These are phyloP conservation scores for Acomys russatus DNA, from an alignment of 2,797 vertebrate species.

Conservation along the genomic window DNA sequence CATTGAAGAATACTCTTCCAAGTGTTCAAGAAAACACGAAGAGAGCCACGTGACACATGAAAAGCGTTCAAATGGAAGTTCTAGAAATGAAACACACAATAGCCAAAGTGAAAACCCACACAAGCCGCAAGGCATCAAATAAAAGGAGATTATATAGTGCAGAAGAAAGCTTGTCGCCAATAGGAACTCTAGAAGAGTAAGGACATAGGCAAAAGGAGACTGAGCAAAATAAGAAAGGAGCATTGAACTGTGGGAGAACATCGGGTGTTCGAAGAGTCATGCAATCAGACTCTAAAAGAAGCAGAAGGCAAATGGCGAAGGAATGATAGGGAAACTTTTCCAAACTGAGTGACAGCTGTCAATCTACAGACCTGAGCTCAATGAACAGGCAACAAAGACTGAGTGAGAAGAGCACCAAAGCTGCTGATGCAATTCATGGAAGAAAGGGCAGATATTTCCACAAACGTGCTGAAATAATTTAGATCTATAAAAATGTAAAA, in stretches of 20 bases:
- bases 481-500: background rate
- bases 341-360: constrained; percentile 21
- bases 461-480: background rate
- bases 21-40: constrained; percentile 12
- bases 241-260: background rate
- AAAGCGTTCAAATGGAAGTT: background rate
- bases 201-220: background rate
- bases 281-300: constrained; percentile 11
- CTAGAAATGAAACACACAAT: constrained; percentile 19
- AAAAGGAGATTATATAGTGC: background rate
- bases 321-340: background rate
- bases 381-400: background rate
- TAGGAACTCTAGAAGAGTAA: background rate
- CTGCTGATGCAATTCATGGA: background rate
- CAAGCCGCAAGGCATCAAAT: background rate
- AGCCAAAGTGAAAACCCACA: background rate
- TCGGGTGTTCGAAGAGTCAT: background rate
- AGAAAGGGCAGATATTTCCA: background rate
- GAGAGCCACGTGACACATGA: background rate
- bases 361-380: background rate
- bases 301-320: background rate
- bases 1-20: background rate
- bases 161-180: background rate
- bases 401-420: background rate
- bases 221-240: background rate